Base-by-base conservation (phyloP, 1,140 invertebrate genomes). In the Sitobion miscanthi region DNA sequence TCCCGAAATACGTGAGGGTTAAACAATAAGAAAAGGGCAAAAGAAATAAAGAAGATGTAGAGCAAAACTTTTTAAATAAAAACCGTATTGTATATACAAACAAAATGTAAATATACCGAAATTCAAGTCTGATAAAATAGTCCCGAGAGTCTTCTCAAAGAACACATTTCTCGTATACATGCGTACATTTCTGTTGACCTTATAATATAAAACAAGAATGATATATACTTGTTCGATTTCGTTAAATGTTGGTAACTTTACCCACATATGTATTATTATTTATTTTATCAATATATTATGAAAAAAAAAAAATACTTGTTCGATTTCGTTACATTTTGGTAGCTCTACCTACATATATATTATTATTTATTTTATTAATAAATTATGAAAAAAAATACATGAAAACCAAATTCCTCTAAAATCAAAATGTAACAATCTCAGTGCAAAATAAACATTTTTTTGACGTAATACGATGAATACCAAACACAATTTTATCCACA, bases 1-100 rank as follows among this genome's bases (percentile, higher is more conserved):
- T 52, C 30, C 14, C 45, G 30, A 87, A 49, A 87, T 52, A 49
- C 47, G 86, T n/a, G n/a, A 87, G 45, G 47, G 86, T 49, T 49
- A 49, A 87, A 87, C 86, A 87, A 87, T n/a, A 47, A 47, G 45
- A n/a, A 87, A n/a, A 49, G 17, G 30, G 86, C 47, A 49, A 87
- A 87, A 49, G 45, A 49, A 87, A 87, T 47, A 85, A 42, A 85
- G 7, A 87, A n/a, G n/a, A 87, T 87, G 45, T 87, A 49, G 47
- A 49, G 86, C 1, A 87, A 87, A 87, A 87, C 86, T 87, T 87
- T 87, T 49, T 47, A 87, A 87, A 87, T 47, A 87, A 87, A 49
- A 87, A n/a, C n/a, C 30, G 30, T 87, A n/a, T 47, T 87, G 42
- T 21, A 49, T 87, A 54, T 30, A 42, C 9, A 42, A 45, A 87